These are phyloP conservation scores for Notolabrus celidotus DNA, from an alignment of 2,797 vertebrate genomes.

Conservation along the genomic window DNA sequence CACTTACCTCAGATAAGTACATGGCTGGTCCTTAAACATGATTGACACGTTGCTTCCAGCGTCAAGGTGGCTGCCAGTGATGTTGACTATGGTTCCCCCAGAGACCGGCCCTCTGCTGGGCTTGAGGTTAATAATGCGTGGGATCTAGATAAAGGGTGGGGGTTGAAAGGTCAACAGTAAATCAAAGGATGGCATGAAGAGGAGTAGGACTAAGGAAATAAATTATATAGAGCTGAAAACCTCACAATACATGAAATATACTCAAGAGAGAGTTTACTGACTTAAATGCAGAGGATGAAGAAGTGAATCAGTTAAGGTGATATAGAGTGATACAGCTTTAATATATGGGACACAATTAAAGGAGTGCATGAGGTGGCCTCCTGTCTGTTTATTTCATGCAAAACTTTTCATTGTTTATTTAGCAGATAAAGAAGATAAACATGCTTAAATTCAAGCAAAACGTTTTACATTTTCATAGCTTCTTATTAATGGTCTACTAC, in stretches of 20 bases:
- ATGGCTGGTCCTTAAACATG: constrained; percentile 93
- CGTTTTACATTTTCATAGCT: no score
- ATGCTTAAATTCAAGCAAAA: no score
- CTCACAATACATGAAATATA: not conserved
- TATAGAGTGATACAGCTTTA: not conserved
- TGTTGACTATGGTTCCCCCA: constrained; percentile 96
- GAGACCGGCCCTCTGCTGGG: constrained; percentile 94
- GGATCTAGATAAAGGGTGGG: constrained; percentile 79
- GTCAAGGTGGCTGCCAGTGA: constrained; percentile 95
- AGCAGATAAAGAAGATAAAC: constrained; percentile 1
- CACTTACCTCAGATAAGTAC: constrained; percentile 93
- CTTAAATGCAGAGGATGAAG: not conserved
- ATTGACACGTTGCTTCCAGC: constrained; percentile 96
- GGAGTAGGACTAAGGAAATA: constrained; percentile 1
- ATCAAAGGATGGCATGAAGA: constrained; percentile 2
- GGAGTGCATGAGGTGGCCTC: no score
- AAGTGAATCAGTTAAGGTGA: not conserved
- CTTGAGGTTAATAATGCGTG: constrained; percentile 90
- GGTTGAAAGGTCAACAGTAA: constrained; percentile 19
- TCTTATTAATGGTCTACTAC: not conserved
- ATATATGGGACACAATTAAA: not conserved
- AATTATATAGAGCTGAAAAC: not conserved
- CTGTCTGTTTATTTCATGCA: not conserved
- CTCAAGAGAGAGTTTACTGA: not conserved
- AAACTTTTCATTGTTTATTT: not conserved